A percentile compares a stretch with the other conserved stretches of the same genome.
These are phyloP conservation scores for Acanthoscelides obtectus DNA, from an alignment of 2,888 invertebrate genomes.

Conservation along the genomic window DNA sequence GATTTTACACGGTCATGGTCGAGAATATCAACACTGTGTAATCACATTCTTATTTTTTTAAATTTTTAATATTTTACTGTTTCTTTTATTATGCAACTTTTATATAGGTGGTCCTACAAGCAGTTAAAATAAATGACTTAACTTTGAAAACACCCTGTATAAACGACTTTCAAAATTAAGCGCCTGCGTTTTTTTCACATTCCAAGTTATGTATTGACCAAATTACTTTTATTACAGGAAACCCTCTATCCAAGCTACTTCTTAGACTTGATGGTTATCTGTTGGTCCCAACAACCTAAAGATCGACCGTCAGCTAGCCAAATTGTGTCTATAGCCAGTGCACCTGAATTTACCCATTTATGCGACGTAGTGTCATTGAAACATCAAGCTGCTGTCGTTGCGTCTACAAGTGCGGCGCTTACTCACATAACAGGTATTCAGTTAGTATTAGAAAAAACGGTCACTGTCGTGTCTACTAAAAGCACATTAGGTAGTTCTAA, in stretches of 20 bases:
- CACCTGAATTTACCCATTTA: slow-evolving; percentile 90
- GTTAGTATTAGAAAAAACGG: too few species aligned
- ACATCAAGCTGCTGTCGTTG: slow-evolving; percentile 61
- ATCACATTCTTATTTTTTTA: too few species aligned
- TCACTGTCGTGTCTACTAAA: too few species aligned
- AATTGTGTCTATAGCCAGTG: slow-evolving; percentile 85
- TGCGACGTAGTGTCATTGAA: slow-evolving; percentile 73
- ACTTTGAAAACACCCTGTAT: too few species aligned
- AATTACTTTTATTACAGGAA: slow-evolving; percentile 62
- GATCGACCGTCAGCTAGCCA: slow-evolving; percentile 92
- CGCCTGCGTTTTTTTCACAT: neutral
- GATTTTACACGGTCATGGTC: too few species aligned
- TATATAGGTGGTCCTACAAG: too few species aligned
- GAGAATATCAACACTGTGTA: too few species aligned
- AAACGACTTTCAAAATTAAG: too few species aligned
- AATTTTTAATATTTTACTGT: too few species aligned
- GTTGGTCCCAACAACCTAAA: slow-evolving; percentile 86
- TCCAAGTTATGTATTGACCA: neutral
- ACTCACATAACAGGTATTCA: slow-evolving; percentile 52
- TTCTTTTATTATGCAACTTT: too few species aligned
- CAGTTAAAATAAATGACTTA: too few species aligned
- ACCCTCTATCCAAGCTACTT: slow-evolving; percentile 81
- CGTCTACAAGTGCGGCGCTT: slow-evolving; percentile 54
- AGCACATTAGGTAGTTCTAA: too few species aligned
- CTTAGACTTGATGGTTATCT: slow-evolving; percentile 91